phyloP scores from a whole-genome alignment of 1,140 invertebrate genomes.

The Drosophila asahinai region DNA sequence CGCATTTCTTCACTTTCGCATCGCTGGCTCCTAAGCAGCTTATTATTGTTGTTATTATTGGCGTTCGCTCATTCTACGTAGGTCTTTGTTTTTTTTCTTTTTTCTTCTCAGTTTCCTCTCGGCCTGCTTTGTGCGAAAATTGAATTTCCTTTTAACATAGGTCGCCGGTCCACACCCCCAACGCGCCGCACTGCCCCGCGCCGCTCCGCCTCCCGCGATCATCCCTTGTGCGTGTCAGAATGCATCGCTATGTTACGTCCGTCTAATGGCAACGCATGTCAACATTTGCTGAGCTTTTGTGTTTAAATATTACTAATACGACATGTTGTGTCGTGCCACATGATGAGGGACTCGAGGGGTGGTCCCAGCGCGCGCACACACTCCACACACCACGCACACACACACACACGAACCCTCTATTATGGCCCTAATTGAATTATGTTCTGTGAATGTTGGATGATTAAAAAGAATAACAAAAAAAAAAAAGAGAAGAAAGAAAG shows the following conservation, averaged over 20 bases:
- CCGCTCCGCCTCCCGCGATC: background rate
- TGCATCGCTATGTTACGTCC: constrained; percentile 56
- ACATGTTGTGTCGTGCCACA: constrained; percentile 75
- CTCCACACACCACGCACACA: background rate
- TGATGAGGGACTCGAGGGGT: constrained; percentile 22
- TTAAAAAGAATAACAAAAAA: constrained; percentile 35
- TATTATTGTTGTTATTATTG: constrained; percentile 76
- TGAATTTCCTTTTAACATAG: constrained; percentile 58
- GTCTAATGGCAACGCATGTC: constrained; percentile 80
- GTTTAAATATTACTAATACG: constrained; percentile 84
- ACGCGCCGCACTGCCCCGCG: background rate
- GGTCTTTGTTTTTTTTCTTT: constrained; percentile 39
- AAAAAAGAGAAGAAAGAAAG: background rate
- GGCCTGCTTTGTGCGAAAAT: constrained; percentile 66
- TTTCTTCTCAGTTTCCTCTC: constrained; percentile 34
- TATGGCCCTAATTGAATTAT: constrained; percentile 77
- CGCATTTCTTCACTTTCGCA: constrained; percentile 82
- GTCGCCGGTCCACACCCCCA: constrained; percentile 1
- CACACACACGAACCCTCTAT: constrained; percentile 46
- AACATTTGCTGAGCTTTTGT: constrained; percentile 81
- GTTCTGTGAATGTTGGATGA: constrained; percentile 40
- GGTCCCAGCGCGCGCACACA: constrained; percentile 8
- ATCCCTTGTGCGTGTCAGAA: constrained; percentile 69
- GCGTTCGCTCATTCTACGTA: constrained; percentile 6
- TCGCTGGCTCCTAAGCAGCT: constrained; percentile 79